Percentiles rank a stretch among this genome's conserved stretches.
These are phyloP conservation scores for Leucania comma DNA, from an alignment of 2,888 invertebrate genomes.

Conservation along the genomic window DNA sequence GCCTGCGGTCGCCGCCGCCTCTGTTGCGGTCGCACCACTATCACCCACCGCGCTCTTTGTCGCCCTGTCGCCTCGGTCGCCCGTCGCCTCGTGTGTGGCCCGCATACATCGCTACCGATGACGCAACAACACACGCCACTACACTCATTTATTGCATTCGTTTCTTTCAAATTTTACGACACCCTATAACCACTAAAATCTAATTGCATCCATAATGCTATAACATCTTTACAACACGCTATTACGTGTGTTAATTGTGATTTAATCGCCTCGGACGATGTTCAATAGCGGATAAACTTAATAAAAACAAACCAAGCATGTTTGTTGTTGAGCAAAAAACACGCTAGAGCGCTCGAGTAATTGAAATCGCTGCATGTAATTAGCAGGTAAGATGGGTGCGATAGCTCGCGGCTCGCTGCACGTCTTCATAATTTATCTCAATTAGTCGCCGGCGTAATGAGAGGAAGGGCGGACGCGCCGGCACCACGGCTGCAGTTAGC, in stretches of 20 bases:
- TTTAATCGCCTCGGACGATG: constrained; percentile 72
- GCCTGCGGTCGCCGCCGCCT: constrained; percentile 70
- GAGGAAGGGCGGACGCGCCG: constrained; percentile 82
- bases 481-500: constrained; percentile 66
- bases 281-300: constrained; percentile 71
- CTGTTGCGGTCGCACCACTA: constrained; percentile 76
- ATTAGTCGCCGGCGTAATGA: constrained; percentile 87
- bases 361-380: constrained; percentile 88
- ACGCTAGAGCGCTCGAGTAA: constrained; percentile 76
- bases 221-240: constrained; percentile 71
- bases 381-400: constrained; percentile 83
- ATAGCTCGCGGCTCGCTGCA: constrained; percentile 83
- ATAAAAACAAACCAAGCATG: constrained; percentile 72
- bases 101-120: constrained; percentile 66
- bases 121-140: constrained; percentile 63
- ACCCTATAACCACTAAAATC: constrained; percentile 74
- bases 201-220: constrained; percentile 76
- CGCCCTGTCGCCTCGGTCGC: constrained; percentile 50
- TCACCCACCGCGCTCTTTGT: constrained; percentile 63
- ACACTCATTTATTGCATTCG: constrained; percentile 72
- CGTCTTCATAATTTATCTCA: constrained; percentile 90
- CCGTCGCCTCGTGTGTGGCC: constrained; percentile 75
- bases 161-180: constrained; percentile 75
- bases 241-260: constrained; percentile 76
- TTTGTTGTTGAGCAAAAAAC: constrained; percentile 70